A percentile compares a stretch with the other conserved stretches of the same genome.
phyloP scores from a whole-genome alignment of 2,888 invertebrate genomes.

The Drosophila stalkeri region DNA sequence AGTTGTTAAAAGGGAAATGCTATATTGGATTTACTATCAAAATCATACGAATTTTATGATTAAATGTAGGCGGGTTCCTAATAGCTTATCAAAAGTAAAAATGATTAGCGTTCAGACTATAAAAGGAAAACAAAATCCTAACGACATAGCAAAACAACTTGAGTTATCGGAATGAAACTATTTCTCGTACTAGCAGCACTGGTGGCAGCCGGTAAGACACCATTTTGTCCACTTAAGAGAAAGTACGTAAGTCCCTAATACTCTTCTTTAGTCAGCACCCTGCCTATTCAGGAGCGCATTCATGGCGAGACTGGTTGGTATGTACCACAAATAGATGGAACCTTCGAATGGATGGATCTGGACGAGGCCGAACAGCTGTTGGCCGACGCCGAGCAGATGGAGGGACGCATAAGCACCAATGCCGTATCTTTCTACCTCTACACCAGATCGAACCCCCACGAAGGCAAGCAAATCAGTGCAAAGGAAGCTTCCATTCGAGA shows the following conservation, averaged over 20 bases:
- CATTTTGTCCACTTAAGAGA: accelerated
- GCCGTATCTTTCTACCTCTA: slow-evolving; percentile 71
- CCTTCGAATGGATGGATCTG: slow-evolving; percentile 57
- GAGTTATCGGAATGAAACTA: slow-evolving; percentile 30
- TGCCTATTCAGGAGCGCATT: slow-evolving; percentile 57
- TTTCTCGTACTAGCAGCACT: slow-evolving; percentile 36
- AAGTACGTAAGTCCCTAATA: neutral
- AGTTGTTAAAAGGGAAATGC: neutral
- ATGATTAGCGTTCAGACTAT: slow-evolving; percentile 28
- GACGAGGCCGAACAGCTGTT: slow-evolving; percentile 51
- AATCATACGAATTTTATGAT: slow-evolving; percentile 6
- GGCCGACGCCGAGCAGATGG: slow-evolving; percentile 19
- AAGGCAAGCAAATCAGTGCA: slow-evolving; percentile 51
- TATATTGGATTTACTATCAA: slow-evolving; percentile 9
- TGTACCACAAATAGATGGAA: slow-evolving; percentile 65
- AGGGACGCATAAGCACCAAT: slow-evolving; percentile 38
- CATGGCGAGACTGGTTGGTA: slow-evolving; percentile 67
- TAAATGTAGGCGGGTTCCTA: slow-evolving; percentile 5
- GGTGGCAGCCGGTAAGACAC: slow-evolving; percentile 45
- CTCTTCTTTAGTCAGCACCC: slow-evolving; percentile 35
- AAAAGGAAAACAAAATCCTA: slow-evolving; percentile 12
- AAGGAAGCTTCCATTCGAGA: slow-evolving; percentile 34
- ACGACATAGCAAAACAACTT: slow-evolving; percentile 3
- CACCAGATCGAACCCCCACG: slow-evolving; percentile 69
- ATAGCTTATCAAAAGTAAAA: neutral